Percentiles rank a stretch among this genome's conserved stretches.
These are phyloP conservation scores for Drosophila malerkotliana DNA, from an alignment of 1,140 invertebrate genomes.

Conservation along the genomic window DNA sequence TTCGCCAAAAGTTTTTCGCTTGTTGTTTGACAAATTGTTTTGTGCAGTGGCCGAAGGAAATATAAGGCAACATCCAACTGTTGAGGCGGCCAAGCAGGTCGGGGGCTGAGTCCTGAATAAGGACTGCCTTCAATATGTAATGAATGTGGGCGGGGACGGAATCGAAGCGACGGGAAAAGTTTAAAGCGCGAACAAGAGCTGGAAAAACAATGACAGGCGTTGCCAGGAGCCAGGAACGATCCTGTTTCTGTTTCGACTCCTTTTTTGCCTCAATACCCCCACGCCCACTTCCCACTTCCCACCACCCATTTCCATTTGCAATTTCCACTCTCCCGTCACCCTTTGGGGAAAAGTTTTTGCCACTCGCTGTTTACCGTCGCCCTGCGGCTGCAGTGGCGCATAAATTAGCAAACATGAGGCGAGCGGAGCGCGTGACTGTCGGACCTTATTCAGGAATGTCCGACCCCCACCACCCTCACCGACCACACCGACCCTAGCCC, in stretches of 20 bases:
- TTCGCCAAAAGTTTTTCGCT: slow-evolving; percentile 50
- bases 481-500: background rate
- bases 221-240: slow-evolving; percentile 13
- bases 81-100: background rate
- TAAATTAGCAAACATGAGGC: slow-evolving; percentile 78
- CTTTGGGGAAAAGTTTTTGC: slow-evolving; percentile 65
- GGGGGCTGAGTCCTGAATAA: slow-evolving; percentile 1
- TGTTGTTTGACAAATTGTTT: slow-evolving; percentile 73
- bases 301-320: slow-evolving; percentile 16
- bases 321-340: slow-evolving; percentile 5
- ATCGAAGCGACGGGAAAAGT: slow-evolving; percentile 48
- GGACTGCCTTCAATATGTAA: slow-evolving; percentile 54
- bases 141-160: slow-evolving; percentile 34
- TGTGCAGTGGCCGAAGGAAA: slow-evolving; percentile 35
- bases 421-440: slow-evolving; percentile 52
- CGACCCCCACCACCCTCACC: background rate
- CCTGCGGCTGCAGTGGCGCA: slow-evolving; percentile 68
- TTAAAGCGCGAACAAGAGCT: slow-evolving; percentile 57
- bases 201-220: slow-evolving; percentile 54
- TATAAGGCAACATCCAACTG: slow-evolving; percentile 40
- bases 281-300: slow-evolving; percentile 27
- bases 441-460: slow-evolving; percentile 38
- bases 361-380: slow-evolving; percentile 36
- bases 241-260: slow-evolving; percentile 19
- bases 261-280: slow-evolving; percentile 2